Evolutionary conservation across 1,140 invertebrate genomes (phyloP).

Genomic region (Tetramorium parvispinum): DNA sequence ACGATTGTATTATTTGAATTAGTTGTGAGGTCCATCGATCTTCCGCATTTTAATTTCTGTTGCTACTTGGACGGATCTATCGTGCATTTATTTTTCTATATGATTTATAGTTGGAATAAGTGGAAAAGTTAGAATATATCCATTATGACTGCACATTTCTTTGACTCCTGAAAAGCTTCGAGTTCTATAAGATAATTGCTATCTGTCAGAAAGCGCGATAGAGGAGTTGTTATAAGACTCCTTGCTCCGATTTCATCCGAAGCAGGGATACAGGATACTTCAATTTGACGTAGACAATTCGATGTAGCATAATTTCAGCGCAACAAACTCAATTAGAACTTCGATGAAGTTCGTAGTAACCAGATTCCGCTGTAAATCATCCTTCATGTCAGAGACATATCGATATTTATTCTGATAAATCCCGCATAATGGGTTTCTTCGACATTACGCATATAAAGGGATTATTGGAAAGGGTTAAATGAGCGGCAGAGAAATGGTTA

Average conservation of each 20-base stretch:
- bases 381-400: neutral
- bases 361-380: constrained; percentile 32
- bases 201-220: neutral
- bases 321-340: constrained; percentile 46
- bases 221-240: neutral
- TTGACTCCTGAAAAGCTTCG: neutral
- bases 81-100: neutral
- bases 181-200: constrained; percentile 3
- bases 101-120: neutral
- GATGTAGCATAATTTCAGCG: constrained; percentile 32
- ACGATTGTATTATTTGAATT: neutral
- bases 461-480: constrained; percentile 53
- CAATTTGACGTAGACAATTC: constrained; percentile 37
- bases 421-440: constrained; percentile 34
- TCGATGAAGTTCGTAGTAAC: constrained; percentile 39
- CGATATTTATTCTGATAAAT: constrained; percentile 33
- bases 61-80: neutral
- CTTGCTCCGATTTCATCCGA: constrained; percentile 7
- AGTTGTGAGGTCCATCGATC: neutral
- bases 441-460: neutral
- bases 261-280: neutral
- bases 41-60: neutral
- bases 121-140: neutral
- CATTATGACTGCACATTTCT: neutral
- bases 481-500: constrained; percentile 55